Conservation (phyloP, 2,888 invertebrate genomes). For the Agonopterix alstromeriana region DNA sequence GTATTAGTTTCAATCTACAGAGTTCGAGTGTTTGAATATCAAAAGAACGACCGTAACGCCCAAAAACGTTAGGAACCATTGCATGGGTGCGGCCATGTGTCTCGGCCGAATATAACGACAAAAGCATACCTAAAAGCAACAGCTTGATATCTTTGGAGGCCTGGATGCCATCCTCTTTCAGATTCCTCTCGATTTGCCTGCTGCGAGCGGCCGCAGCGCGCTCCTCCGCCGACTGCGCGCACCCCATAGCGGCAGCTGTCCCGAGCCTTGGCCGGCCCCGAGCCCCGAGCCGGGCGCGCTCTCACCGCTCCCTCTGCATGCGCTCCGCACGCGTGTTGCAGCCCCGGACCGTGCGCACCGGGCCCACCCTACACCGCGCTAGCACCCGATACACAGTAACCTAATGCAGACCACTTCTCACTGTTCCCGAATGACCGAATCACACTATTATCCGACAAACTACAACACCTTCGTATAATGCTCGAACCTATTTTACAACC, state of each 20-base stretch:
- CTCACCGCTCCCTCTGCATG: slow-evolving; percentile 78
- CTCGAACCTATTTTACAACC: slow-evolving; percentile 36
- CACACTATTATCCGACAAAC: slow-evolving; percentile 26
- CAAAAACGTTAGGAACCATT: slow-evolving; percentile 18
- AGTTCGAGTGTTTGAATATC: not conserved
- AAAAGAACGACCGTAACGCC: slow-evolving; percentile 11
- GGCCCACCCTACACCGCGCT: slow-evolving; percentile 61
- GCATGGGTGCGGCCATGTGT: slow-evolving; percentile 60
- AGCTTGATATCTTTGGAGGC: slow-evolving; percentile 99
- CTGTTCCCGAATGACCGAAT: slow-evolving; percentile 36
- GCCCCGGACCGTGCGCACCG: slow-evolving; percentile 64
- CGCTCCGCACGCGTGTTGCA: slow-evolving; percentile 65
- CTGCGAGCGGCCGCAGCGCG: slow-evolving; percentile 98
- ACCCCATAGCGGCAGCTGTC: slow-evolving; percentile 90
- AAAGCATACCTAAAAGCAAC: slow-evolving; percentile 91
- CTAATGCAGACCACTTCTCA: slow-evolving; percentile 62
- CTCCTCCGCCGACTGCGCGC: slow-evolving; percentile 99
- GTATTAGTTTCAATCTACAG: not conserved
- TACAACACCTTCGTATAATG: slow-evolving; percentile 28
- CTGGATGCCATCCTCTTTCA: slow-evolving; percentile 99
- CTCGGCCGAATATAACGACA: slow-evolving; percentile 16
- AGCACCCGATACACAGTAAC: slow-evolving; percentile 58
- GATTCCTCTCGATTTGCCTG: slow-evolving; percentile 97
- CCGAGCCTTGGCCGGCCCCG: slow-evolving; percentile 68
- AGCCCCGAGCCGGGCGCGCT: slow-evolving; percentile 77